phyloP scores from a whole-genome alignment of 2,113 vertebrate genomes.

The Coreoperca whiteheadi region DNA sequence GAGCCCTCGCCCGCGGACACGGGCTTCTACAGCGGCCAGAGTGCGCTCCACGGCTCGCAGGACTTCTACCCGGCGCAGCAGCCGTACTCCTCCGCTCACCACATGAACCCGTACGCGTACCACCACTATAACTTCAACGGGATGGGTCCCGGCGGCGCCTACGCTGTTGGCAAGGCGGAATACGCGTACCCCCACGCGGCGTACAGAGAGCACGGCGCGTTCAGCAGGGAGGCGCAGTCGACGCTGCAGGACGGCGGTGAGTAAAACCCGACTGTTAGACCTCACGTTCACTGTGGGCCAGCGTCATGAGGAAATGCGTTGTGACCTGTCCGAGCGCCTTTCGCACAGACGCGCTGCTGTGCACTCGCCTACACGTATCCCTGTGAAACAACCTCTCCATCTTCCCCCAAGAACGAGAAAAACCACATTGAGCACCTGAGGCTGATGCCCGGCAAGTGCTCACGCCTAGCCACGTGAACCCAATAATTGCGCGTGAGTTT shows the following conservation, averaged over 20 bases:
- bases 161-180: constrained; percentile 89
- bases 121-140: constrained; percentile 90
- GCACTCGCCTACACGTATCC: not conserved
- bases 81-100: constrained; percentile 82
- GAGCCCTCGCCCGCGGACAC: constrained; percentile 89
- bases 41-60: constrained; percentile 81
- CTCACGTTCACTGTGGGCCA: not conserved
- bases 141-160: constrained; percentile 84
- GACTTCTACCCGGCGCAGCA: constrained; percentile 86
- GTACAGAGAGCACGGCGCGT: constrained; percentile 89
- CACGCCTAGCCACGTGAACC: constrained; percentile 15
- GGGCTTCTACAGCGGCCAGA: constrained; percentile 89
- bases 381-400: not conserved
- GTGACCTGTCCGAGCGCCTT: too few species aligned
- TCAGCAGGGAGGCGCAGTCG: constrained; percentile 87
- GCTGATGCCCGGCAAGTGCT: constrained; percentile 8
- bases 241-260: constrained; percentile 87
- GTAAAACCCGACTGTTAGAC: constrained; percentile 20
- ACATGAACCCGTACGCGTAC: constrained; percentile 86
- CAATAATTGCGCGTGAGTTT: constrained; percentile 24
- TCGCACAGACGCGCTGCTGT: not conserved
- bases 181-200: constrained; percentile 87
- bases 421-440: constrained; percentile 19
- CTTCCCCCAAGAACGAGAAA: not conserved
- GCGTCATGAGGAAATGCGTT: not conserved